Percentiles rank a stretch among this genome's conserved stretches.
phyloP scores from a whole-genome alignment of 2,113 vertebrate genomes.

The Eolophus roseicapilla region DNA sequence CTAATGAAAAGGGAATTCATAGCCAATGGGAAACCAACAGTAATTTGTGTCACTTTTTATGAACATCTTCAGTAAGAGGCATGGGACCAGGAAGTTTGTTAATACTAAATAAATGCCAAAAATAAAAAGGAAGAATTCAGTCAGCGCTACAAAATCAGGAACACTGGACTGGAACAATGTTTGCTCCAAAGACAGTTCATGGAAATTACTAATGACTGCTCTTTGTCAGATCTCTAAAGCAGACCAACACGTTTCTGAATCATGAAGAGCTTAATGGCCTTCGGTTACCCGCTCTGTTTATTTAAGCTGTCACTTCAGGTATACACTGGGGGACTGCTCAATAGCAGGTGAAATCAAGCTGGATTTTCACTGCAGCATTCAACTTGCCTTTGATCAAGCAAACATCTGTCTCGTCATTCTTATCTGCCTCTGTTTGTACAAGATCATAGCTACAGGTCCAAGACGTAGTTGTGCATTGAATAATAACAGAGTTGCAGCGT shows the following conservation, averaged over 20 bases:
- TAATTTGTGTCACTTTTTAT: conserved; percentile 42
- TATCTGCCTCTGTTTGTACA: not conserved
- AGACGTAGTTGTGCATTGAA: not conserved
- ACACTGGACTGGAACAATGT: not conserved
- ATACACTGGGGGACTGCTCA: not conserved
- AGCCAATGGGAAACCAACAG: conserved; percentile 33
- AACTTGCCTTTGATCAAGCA: not conserved
- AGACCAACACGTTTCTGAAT: not conserved
- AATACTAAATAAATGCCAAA: conserved; percentile 16
- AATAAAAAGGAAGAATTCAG: conserved; percentile 25
- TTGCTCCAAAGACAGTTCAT: not conserved
- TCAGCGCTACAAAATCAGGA: not conserved
- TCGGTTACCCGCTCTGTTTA: not conserved
- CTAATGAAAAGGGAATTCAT: conserved; percentile 16
- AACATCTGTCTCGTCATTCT: not conserved
- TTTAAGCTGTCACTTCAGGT: conserved; percentile 26
- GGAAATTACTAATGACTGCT: conserved; percentile 9
- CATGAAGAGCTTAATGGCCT: not conserved
- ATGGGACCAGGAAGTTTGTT: conserved; percentile 49
- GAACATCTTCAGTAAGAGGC: conserved; percentile 5
- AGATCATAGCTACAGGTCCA: not conserved
- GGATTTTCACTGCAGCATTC: not conserved
- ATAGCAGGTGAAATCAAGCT: not conserved
- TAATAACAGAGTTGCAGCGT: not conserved
- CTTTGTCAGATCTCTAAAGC: not conserved